Percentiles rank a stretch among this genome's conserved stretches.
Evolutionary conservation across 1,140 invertebrate species (phyloP).

Genomic region (Brachionus rubens): DNA sequence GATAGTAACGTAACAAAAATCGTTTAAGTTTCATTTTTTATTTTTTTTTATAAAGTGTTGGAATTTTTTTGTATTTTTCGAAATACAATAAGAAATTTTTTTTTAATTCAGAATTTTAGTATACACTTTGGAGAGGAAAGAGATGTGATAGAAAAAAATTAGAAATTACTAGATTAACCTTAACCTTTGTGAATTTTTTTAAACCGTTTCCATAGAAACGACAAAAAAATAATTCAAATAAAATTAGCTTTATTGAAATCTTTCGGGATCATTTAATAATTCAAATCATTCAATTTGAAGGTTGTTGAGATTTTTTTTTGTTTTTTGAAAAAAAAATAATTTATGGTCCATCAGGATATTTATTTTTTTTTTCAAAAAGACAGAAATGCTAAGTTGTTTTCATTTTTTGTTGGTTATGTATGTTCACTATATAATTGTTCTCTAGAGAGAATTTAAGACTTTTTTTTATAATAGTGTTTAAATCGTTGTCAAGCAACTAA

Average conservation of each 20-base stretch:
- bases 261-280: constrained; percentile 6
- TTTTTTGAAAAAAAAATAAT: too few relatives aligned
- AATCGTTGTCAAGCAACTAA: constrained; percentile 34
- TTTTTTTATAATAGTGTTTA: not conserved
- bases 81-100: too few relatives aligned
- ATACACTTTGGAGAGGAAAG: not conserved
- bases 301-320: not conserved
- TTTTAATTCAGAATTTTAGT: too few relatives aligned
- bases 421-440: too few relatives aligned
- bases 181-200: not conserved
- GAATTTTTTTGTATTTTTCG: constrained; percentile 4
- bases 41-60: not conserved
- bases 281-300: not conserved
- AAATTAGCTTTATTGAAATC: constrained; percentile 19
- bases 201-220: constrained; percentile 8
- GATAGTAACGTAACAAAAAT: constrained; percentile 59
- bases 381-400: too few relatives aligned
- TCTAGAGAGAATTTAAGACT: constrained; percentile 23
- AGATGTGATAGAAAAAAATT: not conserved
- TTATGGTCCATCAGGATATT: too few relatives aligned
- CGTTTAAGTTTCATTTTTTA: constrained; percentile 57
- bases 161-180: constrained; percentile 44
- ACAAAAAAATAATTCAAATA: not conserved
- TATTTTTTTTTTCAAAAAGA: too few relatives aligned
- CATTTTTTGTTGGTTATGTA: too few relatives aligned